Base-by-base conservation (phyloP, 2,797 vertebrate species). In the Buphagus erythrorhynchus region DNA sequence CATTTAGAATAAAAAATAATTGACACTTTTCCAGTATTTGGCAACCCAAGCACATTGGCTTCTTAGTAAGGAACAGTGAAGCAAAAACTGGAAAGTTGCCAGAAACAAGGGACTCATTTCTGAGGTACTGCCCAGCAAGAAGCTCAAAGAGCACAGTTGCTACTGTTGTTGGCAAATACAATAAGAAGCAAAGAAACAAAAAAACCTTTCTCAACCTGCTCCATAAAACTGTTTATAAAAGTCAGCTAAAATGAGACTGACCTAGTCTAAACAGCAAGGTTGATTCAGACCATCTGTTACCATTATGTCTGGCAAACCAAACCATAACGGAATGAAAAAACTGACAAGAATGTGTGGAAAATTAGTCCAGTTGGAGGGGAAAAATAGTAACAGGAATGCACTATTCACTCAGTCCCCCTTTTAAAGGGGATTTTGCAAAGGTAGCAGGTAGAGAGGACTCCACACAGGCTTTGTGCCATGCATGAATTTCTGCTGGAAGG, bases 281-380 rank as follows among this genome's bases (percentile, higher is more conserved):
- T 94, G 82, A 96, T 95, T 91, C 73, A 95, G 58, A 95, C 90
- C 94, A 95, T 95, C 87, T 96, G 95, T 94, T 93, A 86, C 85
- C 85, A 62, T 93, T 90, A 61, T 5, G 76, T 77, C 85, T 90
- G 65, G 91, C 94, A 96, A 94, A 80, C 35, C 49, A 91, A 88
- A 58, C 61, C 49, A 58, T 51, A 43, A 54, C 91, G 92, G 90
- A 95, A 95, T 88, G 93, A 95, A 54, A 95, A 95, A 90, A 91
- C 76, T 77, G 82, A 78, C 82, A 95, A 88, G 75, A 95, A 95
- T 90, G 91, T 93, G 54, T 72, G 62, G 68, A 95, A 95, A 94
- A 95, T 93, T 26, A 94, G 90, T 79, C 83, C 79, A 94, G 6
- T 11, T 79, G 80, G 48, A 94, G 67, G 33, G 58, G 18, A 54